A percentile compares a stretch with the other conserved stretches of the same genome.
Conservation (phyloP, 2,888 invertebrate species). For the Chalcosyrphus nemorum region DNA sequence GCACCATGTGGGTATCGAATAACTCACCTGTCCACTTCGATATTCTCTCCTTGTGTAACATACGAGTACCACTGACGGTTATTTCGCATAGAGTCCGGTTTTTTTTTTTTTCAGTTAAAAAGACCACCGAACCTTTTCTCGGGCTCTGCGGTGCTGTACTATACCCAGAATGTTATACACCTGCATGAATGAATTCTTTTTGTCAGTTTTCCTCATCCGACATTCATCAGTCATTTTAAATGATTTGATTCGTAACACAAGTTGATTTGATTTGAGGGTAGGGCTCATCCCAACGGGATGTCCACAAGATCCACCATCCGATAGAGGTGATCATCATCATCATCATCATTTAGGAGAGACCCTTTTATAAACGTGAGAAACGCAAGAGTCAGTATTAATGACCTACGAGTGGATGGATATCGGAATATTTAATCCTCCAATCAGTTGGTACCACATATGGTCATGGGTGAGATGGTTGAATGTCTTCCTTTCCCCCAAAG, state of each 20-base stretch:
- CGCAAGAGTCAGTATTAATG: conserved; percentile 21
- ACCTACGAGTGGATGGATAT: background rate
- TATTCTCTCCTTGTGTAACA: conserved; percentile 63
- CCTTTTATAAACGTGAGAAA: conserved; percentile 58
- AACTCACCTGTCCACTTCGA: conserved; percentile 71
- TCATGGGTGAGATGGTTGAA: conserved; percentile 28
- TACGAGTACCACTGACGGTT: conserved; percentile 54
- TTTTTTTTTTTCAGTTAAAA: conserved; percentile 6
- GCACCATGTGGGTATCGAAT: conserved; percentile 70
- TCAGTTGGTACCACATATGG: conserved; percentile 46
- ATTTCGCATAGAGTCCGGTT: conserved; percentile 72
- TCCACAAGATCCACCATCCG: conserved; percentile 45
- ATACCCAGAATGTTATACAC: conserved; percentile 62
- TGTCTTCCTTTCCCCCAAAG: conserved; percentile 28
- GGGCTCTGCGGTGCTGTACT: conserved; percentile 14
- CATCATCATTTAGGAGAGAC: conserved; percentile 34
- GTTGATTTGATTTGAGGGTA: conserved; percentile 37
- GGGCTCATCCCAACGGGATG: conserved; percentile 45
- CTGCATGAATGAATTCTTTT: conserved; percentile 70
- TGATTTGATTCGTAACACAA: conserved; percentile 67
- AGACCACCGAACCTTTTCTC: background rate
- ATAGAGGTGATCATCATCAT: conserved; percentile 59
- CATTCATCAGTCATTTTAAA: conserved; percentile 61
- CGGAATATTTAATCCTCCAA: conserved; percentile 36
- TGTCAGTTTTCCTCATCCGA: no score